A percentile compares a stretch with the other conserved stretches of the same genome.
Conservation (phyloP, 2,797 vertebrate species). For the Anguilla anguilla region DNA sequence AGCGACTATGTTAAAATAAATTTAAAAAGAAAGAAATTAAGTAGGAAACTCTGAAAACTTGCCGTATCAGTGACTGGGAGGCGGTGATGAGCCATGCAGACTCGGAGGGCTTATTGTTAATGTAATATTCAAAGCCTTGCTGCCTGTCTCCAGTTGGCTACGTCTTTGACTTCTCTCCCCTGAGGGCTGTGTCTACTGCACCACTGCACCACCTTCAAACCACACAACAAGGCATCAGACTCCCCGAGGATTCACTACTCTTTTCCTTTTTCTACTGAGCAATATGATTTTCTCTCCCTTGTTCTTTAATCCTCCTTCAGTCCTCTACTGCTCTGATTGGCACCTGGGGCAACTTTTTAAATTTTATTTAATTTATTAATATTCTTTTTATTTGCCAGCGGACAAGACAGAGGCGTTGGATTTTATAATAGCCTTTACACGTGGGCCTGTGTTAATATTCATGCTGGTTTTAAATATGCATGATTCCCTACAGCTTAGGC, state of each 20-base stretch:
- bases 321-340: conserved; percentile 45
- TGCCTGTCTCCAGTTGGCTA: neutral
- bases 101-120: neutral
- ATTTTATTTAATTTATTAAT: conserved; percentile 66
- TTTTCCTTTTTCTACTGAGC: neutral
- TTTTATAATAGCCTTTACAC: conserved; percentile 49
- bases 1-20: neutral
- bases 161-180: neutral
- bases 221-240: neutral
- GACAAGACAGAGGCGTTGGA: conserved; percentile 41
- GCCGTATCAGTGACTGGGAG: neutral
- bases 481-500: conserved; percentile 61
- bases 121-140: neutral
- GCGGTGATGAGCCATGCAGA: neutral
- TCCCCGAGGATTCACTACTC: neutral
- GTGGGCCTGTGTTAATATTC: conserved; percentile 68
- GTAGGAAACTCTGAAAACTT: too few relatives aligned
- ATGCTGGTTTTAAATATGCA: conserved; percentile 71
- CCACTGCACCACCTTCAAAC: neutral
- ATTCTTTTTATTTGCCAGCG: conserved; percentile 59
- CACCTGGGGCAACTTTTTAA: conserved; percentile 61
- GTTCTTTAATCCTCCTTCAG: conserved; percentile 52
- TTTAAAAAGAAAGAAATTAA: neutral
- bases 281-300: conserved; percentile 36
- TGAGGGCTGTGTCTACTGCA: neutral